These are phyloP conservation scores for Penaeus vannamei DNA, from an alignment of 1,140 invertebrate genomes.

Conservation along the genomic window DNA sequence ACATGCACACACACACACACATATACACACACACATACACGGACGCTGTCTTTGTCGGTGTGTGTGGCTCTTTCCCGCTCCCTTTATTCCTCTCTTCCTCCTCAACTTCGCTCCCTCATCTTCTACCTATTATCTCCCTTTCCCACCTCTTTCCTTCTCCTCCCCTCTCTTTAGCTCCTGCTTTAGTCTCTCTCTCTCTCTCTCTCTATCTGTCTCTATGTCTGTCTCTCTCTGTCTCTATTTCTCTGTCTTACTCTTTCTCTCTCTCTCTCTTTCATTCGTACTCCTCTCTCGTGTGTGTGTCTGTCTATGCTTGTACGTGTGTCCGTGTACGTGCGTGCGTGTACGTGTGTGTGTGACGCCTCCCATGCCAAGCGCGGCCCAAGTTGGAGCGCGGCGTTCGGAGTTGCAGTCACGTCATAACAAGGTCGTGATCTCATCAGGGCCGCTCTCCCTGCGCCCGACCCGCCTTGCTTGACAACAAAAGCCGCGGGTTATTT, in stretches of 20 bases:
- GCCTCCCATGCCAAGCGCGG: too few relatives aligned
- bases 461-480: too few relatives aligned
- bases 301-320: too few relatives aligned
- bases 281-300: not conserved
- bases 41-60: not conserved
- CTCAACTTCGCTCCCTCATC: not conserved
- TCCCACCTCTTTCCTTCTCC: not conserved
- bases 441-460: too few relatives aligned
- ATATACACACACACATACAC: too few relatives aligned
- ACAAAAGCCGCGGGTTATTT: too few relatives aligned
- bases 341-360: too few relatives aligned
- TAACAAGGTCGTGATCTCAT: too few relatives aligned
- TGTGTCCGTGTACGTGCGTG: too few relatives aligned
- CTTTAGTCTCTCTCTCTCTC: not conserved
- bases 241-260: not conserved
- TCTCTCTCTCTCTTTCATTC: not conserved
- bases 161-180: not conserved
- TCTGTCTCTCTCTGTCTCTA: not conserved
- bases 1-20: not conserved
- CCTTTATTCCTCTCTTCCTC: not conserved
- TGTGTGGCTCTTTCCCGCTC: not conserved
- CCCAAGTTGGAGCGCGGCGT: too few relatives aligned
- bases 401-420: too few relatives aligned
- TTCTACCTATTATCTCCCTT: not conserved
- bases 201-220: not conserved